phyloP scores from a whole-genome alignment of 1,140 invertebrate genomes.

The Calosoma granatense region DNA sequence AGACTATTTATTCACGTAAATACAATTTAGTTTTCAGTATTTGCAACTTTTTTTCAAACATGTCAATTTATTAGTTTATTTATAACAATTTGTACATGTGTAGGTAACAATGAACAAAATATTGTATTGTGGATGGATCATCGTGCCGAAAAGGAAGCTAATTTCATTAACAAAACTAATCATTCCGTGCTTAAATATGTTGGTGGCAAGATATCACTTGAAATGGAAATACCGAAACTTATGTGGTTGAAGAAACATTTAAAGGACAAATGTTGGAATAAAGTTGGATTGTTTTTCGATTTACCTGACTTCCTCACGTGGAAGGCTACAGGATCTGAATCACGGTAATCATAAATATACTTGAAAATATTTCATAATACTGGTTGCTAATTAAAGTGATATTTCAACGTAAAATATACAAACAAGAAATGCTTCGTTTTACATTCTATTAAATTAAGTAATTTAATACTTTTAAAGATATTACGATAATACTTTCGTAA shows the following conservation, averaged over 20 bases:
- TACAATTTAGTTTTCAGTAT: too few species aligned
- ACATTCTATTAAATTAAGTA: slow-evolving; percentile 1
- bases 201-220: slow-evolving; percentile 83
- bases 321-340: slow-evolving; percentile 70
- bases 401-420: slow-evolving; percentile 4
- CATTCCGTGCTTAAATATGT: slow-evolving; percentile 76
- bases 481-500: slow-evolving; percentile 9
- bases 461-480: slow-evolving; percentile 9
- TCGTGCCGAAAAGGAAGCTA: slow-evolving; percentile 70
- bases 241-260: slow-evolving; percentile 86
- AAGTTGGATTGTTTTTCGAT: slow-evolving; percentile 74
- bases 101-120: slow-evolving; percentile 62
- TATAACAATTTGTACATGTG: too few species aligned
- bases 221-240: slow-evolving; percentile 95
- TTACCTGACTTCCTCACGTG: slow-evolving; percentile 91
- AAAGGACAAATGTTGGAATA: slow-evolving; percentile 50
- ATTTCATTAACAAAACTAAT: slow-evolving; percentile 65
- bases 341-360: slow-evolving; percentile 39
- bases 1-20: too few species aligned
- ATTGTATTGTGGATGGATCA: slow-evolving; percentile 98
- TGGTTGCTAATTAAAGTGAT: slow-evolving; percentile 2
- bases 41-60: too few species aligned
- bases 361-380: neutral
- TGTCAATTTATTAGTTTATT: too few species aligned
- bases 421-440: slow-evolving; percentile 5